Evolutionary conservation across 2,113 vertebrate species (phyloP).

Genomic region (Gymnocephalus cernua): DNA sequence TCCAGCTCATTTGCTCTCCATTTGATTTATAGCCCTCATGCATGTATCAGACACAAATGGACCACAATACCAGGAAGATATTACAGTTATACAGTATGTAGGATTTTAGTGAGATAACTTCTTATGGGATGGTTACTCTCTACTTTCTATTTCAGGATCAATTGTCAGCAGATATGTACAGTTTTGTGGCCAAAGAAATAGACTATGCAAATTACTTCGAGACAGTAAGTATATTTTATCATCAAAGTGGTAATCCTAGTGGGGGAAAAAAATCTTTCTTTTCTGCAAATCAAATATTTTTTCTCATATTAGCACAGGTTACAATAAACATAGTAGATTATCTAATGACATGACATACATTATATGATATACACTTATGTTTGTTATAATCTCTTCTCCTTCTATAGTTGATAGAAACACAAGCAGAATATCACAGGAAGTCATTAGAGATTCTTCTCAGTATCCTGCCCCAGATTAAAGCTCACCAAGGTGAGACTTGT

Average conservation of each 20-base stretch:
- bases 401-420: constrained; percentile 94
- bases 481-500: constrained; percentile 93
- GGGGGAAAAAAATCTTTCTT: neutral
- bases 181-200: constrained; percentile 99
- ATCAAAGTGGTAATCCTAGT: neutral
- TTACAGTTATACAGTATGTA: constrained; percentile 2
- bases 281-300: neutral
- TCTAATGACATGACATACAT: neutral
- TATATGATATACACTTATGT: neutral
- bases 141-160: constrained; percentile 89
- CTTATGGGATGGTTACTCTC: neutral
- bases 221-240: constrained; percentile 86
- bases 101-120: constrained; percentile 5
- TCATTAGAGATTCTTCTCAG: constrained; percentile 93
- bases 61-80: constrained; percentile 11
- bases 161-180: constrained; percentile 99
- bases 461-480: constrained; percentile 97
- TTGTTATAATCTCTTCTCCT: constrained; percentile 40
- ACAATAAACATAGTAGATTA: neutral
- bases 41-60: constrained; percentile 37
- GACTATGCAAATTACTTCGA: constrained; percentile 99
- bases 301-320: neutral
- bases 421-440: constrained; percentile 97
- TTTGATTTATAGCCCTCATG: constrained; percentile 39
- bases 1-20: neutral